These are phyloP conservation scores for Bettongia penicillata DNA, from an alignment of 2,113 vertebrate species.

Conservation along the genomic window DNA sequence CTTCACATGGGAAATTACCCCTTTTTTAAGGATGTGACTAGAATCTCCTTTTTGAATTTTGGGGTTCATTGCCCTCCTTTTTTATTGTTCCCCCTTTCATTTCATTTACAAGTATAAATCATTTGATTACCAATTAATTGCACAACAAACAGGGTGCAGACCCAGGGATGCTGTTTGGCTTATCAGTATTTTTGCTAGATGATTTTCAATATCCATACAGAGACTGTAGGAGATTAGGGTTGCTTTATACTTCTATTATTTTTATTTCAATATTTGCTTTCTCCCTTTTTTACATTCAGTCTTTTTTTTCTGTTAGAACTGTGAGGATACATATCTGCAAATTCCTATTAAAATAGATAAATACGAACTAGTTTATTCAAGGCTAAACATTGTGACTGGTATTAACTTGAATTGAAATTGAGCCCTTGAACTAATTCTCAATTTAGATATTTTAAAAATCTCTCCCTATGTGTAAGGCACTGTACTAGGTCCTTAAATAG, in stretches of 20 bases:
- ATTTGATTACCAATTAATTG: slow-evolving; percentile 79
- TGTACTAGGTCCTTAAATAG: not conserved
- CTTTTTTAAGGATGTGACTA: not conserved
- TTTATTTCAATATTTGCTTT: slow-evolving; percentile 56
- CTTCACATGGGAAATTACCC: not conserved
- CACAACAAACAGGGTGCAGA: slow-evolving; percentile 83
- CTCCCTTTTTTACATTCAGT: not conserved
- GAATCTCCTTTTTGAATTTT: not conserved
- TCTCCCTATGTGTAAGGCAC: not conserved
- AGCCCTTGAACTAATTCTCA: not conserved
- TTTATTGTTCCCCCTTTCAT: not conserved
- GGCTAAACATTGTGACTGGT: not conserved
- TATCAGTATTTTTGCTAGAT: slow-evolving; percentile 79
- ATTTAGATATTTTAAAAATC: not conserved
- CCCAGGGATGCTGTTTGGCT: slow-evolving; percentile 68
- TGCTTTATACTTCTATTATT: slow-evolving; percentile 86
- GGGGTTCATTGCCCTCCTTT: not conserved
- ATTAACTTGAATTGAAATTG: not conserved
- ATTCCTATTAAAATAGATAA: not conserved
- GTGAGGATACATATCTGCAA: not conserved
- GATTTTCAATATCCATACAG: slow-evolving; percentile 78
- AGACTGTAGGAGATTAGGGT: slow-evolving; percentile 84
- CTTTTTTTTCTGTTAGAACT: not conserved
- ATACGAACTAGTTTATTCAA: not conserved
- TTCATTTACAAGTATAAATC: slow-evolving; percentile 62